Evolutionary conservation across 2,113 vertebrate genomes (phyloP), one percentile per base, ranked within the genome.

Genomic region (Rhagologus leucostigma): DNA sequence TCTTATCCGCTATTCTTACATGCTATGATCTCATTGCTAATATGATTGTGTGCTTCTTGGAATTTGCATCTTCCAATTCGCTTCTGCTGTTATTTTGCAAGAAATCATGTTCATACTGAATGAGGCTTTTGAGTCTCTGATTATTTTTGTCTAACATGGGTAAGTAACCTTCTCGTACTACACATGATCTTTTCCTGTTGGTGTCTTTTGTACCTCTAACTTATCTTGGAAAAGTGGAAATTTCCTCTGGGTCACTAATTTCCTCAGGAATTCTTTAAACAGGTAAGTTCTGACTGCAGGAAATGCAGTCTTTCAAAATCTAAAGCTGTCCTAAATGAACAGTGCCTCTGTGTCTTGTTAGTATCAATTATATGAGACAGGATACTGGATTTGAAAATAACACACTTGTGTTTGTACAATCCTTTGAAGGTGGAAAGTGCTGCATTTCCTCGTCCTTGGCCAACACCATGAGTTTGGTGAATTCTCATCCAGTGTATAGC

Each of bases 281-380:
- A 84, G 47, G 30, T 77, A 70, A 57, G 16, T 32, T 73, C 12
- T 70, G 57, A 41, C 78, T 76, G 47, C 33, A 77, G 63, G 52
- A 95, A 94, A 79, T 29, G 16, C 17, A 52, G n/a, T 71, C 46
- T 44, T 89, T 94, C 50, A 89, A 78, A 87, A 89, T 46, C 49
- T 53, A 82, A 89, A 82, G 20, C 35, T 85, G n/a, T 53, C 30
- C 57, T 73, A 69, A 83, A 80, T 56, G 19, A 88, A 64, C 42
- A 76, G 49, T 59, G 17, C 18, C 30, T 80, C 18, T 55, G 62
- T 76, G 26, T 76, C 50, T 83, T 87, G n/a, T 47, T 65, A 73
- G 35, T 73, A 59, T 65, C 32, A 85, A 50, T n/a, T 73, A 37
- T 59, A 57, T 88, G 24, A 29, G 35, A 80, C 24, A 92, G 64